Percentiles rank a stretch among this genome's conserved stretches.
These are phyloP conservation scores for Lasioglossum leucozonium DNA, from an alignment of 2,888 invertebrate genomes.

Conservation along the genomic window DNA sequence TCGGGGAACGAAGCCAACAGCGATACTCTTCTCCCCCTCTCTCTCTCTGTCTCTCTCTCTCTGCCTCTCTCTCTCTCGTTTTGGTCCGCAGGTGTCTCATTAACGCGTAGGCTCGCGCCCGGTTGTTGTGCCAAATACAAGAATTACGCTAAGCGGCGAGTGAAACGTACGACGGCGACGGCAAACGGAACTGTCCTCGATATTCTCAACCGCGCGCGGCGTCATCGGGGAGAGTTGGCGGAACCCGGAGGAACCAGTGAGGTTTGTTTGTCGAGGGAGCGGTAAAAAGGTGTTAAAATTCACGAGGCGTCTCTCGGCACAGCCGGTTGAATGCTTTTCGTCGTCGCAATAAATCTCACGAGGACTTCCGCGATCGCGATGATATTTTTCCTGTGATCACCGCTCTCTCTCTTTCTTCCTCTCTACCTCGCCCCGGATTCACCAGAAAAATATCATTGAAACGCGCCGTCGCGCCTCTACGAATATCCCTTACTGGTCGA, in stretches of 20 bases:
- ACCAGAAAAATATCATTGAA: neutral
- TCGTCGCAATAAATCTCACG: slow-evolving; percentile 3
- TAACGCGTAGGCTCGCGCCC: slow-evolving; percentile 38
- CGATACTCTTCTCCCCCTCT: slow-evolving; percentile 12
- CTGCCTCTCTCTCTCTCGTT: neutral
- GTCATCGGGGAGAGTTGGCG: neutral
- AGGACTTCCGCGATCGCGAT: slow-evolving; percentile 3
- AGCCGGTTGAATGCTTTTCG: slow-evolving; percentile 15
- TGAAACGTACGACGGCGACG: slow-evolving; percentile 48
- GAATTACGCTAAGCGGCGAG: slow-evolving; percentile 32
- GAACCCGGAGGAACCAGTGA: neutral
- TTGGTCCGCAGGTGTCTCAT: slow-evolving; percentile 51
- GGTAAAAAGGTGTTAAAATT: slow-evolving; percentile 67
- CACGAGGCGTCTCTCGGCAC: slow-evolving; percentile 31
- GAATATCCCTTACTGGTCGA: neutral
- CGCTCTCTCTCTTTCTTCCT: neutral
- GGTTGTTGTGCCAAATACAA: slow-evolving; percentile 37
- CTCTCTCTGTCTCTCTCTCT: neutral
- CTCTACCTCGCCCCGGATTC: neutral
- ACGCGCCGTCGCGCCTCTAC: neutral
- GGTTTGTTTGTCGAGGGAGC: slow-evolving; percentile 46
- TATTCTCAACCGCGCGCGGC: slow-evolving; percentile 21
- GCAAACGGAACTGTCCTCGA: slow-evolving; percentile 51
- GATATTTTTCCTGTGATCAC: neutral
- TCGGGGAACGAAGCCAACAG: slow-evolving; percentile 9